Evolutionary conservation across 1,140 invertebrate genomes (phyloP).

Genomic region (roundworm (Caenorhabditis elegans)): DNA sequence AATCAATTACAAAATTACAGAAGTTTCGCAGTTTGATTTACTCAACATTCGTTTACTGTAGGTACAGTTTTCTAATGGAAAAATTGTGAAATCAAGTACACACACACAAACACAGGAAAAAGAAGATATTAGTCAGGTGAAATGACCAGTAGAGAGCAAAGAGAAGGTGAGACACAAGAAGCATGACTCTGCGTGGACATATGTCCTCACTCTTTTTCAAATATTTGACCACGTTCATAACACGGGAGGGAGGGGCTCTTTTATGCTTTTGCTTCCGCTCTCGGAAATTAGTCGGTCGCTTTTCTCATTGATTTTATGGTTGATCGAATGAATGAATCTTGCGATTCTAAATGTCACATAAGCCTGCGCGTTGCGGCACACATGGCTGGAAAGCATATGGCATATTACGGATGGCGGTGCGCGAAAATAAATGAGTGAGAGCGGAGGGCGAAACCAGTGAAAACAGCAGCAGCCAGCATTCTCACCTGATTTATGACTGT

Average conservation of each 20-base stretch:
- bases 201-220: neutral
- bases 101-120: neutral
- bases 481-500: conserved; percentile 11
- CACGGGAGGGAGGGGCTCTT: neutral
- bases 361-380: neutral
- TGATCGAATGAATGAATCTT: conserved; percentile 13
- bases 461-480: neutral
- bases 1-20: too few relatives aligned
- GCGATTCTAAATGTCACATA: conserved; percentile 9
- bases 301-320: conserved; percentile 1
- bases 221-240: conserved; percentile 21
- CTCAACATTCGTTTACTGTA: too few relatives aligned
- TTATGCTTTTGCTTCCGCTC: conserved; percentile 17
- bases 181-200: neutral
- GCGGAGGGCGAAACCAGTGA: neutral
- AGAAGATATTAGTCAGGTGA: neutral
- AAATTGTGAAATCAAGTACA: neutral
- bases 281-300: neutral
- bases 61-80: too few relatives aligned
- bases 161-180: neutral
- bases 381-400: neutral
- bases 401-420: conserved; percentile 1
- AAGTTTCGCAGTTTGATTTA: too few relatives aligned
- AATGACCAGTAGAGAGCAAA: neutral
- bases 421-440: conserved; percentile 13